Conservation (phyloP, 35 echinoderm and acorn worm genomes). For the Strongylocentrotus purpuratus region DNA sequence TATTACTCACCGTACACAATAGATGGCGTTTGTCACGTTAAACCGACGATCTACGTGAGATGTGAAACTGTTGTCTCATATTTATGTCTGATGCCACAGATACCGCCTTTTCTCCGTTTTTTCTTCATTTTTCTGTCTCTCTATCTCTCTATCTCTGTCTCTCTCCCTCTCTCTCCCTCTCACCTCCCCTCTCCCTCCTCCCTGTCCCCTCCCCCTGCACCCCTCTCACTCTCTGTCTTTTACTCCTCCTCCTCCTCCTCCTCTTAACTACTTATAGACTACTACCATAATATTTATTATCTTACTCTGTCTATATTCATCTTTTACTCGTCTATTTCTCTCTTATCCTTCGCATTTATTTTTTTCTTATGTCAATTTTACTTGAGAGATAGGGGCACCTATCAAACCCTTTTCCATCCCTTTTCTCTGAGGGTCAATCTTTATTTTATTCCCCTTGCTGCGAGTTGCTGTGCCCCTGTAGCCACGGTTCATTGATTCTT, state of each 20-base stretch:
- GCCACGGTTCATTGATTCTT: too few species aligned
- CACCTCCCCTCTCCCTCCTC: neutral
- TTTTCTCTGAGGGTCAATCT: too few species aligned
- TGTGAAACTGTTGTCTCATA: neutral
- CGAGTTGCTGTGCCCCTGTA: too few species aligned
- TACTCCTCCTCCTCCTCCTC: neutral
- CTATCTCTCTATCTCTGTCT: neutral
- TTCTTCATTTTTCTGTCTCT: neutral
- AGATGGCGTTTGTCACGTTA: neutral
- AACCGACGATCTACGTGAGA: neutral
- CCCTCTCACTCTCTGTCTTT: neutral
- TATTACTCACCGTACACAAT: neutral
- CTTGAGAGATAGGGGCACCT: too few species aligned
- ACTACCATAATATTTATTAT: neutral
- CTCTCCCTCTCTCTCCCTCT: neutral
- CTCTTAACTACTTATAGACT: neutral
- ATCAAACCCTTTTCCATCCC: too few species aligned
- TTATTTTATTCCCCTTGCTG: too few species aligned
- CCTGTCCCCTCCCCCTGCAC: neutral
- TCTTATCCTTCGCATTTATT: too few species aligned
- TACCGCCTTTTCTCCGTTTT: neutral
- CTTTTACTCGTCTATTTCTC: too few species aligned
- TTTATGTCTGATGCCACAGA: neutral
- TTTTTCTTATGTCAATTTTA: too few species aligned
- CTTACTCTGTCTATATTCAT: too few species aligned